phyloP scores from a whole-genome alignment of 2,888 invertebrate genomes.

The Hyalella azteca region DNA sequence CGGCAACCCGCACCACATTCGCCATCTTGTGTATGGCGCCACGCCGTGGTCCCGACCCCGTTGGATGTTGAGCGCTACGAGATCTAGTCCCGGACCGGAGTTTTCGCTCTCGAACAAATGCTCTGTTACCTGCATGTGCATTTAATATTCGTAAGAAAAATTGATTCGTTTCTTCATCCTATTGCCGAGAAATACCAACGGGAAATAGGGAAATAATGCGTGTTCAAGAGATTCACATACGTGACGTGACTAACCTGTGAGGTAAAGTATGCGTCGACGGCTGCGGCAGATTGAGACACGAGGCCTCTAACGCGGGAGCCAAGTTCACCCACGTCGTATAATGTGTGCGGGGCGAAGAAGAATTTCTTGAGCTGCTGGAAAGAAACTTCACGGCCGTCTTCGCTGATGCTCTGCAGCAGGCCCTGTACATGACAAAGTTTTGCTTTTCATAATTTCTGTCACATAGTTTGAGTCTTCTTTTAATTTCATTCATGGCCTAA shows the following conservation, averaged over 20 bases:
- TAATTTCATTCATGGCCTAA: too few species aligned
- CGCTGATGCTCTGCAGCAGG: slow-evolving; percentile 72
- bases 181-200: too few species aligned
- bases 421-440: too few species aligned
- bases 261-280: slow-evolving; percentile 71
- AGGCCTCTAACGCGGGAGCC: slow-evolving; percentile 73
- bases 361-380: slow-evolving; percentile 78
- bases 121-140: slow-evolving; percentile 72
- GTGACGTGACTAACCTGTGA: slow-evolving; percentile 51
- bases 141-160: too few species aligned
- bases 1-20: slow-evolving; percentile 76
- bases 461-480: too few species aligned
- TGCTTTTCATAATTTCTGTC: too few species aligned
- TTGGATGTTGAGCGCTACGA: slow-evolving; percentile 87
- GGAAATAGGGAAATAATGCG: too few species aligned
- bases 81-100: slow-evolving; percentile 74
- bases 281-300: slow-evolving; percentile 71
- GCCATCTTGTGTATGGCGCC: slow-evolving; percentile 77
- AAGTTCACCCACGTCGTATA: slow-evolving; percentile 67
- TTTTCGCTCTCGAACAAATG: slow-evolving; percentile 71
- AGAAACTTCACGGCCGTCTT: slow-evolving; percentile 66
- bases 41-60: slow-evolving; percentile 87
- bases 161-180: too few species aligned
- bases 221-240: too few species aligned
- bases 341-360: slow-evolving; percentile 63